Conservation (phyloP, 2,113 vertebrate genomes). For the Miniopterus natalensis region DNA sequence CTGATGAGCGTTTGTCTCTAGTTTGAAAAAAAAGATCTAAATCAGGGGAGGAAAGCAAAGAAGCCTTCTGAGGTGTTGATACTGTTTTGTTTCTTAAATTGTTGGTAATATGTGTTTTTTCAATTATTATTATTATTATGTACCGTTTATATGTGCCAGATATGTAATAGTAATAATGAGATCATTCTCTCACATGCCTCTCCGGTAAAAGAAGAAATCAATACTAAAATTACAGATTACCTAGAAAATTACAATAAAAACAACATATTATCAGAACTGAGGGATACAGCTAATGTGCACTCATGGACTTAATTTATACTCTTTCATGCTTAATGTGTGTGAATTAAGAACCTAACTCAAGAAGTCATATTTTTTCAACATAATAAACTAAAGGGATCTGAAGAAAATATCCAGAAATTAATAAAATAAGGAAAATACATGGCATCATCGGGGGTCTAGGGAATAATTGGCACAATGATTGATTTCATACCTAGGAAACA, state of each 20-base stretch:
- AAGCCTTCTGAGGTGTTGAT: background rate
- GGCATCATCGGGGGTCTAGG: background rate
- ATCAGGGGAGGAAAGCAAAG: background rate
- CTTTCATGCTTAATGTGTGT: background rate
- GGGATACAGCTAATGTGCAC: background rate
- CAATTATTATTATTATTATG: background rate
- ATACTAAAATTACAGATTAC: background rate
- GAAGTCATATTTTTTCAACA: background rate
- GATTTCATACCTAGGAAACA: slow-evolving; percentile 2
- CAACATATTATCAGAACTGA: background rate
- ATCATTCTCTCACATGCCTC: background rate
- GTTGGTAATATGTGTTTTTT: background rate
- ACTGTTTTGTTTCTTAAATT: background rate
- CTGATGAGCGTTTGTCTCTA: background rate
- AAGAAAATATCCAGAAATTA: slow-evolving; percentile 42
- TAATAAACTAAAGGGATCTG: background rate
- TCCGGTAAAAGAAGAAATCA: slow-evolving; percentile 22
- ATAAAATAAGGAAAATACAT: background rate
- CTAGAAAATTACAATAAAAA: background rate
- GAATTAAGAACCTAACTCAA: background rate
- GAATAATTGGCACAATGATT: background rate
- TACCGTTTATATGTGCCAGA: background rate
- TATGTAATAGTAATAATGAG: background rate
- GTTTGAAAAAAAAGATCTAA: background rate
- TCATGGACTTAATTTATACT: background rate